Percentiles rank a stretch among this genome's conserved stretches.
Conservation (phyloP, 2,113 vertebrate species). For the Rana temporaria region DNA sequence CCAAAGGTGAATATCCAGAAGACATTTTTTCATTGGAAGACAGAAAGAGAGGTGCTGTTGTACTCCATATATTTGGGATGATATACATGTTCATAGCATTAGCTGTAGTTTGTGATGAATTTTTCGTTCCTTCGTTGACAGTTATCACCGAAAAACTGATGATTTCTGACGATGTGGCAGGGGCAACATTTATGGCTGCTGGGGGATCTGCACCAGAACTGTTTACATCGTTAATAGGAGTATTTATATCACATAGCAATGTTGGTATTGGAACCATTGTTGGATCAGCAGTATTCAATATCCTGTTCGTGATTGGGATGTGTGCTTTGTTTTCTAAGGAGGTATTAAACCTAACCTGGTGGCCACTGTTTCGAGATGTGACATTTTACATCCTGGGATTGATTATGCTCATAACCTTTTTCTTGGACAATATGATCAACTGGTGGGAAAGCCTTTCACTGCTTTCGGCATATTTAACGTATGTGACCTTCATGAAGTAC, state of each 20-base stretch:
- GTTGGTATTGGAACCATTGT: conserved; percentile 98
- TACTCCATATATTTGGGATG: conserved; percentile 94
- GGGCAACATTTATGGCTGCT: conserved; percentile 97
- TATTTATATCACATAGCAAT: conserved; percentile 97
- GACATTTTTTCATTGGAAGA: conserved; percentile 87
- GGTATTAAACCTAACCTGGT: conserved; percentile 96
- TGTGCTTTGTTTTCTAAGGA: conserved; percentile 97
- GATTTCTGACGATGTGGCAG: conserved; percentile 97
- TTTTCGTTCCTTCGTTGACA: conserved; percentile 96
- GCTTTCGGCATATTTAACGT: conserved; percentile 83
- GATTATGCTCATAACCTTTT: conserved; percentile 95
- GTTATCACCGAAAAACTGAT: conserved; percentile 94
- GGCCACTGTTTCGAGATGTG: conserved; percentile 96
- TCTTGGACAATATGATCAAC: conserved; percentile 93
- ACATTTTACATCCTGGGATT: conserved; percentile 96
- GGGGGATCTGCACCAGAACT: conserved; percentile 97
- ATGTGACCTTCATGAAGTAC: conserved; percentile 98
- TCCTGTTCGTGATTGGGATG: conserved; percentile 98
- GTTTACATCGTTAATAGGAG: conserved; percentile 97
- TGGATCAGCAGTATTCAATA: conserved; percentile 97
- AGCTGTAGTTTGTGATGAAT: conserved; percentile 97
- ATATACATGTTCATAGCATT: conserved; percentile 99
- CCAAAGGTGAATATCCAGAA: conserved; percentile 85
- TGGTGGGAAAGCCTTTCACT: conserved; percentile 91
- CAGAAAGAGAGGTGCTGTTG: conserved; percentile 86